phyloP scores from a whole-genome alignment of 2,888 invertebrate genomes.

The Agonopterix arenella region DNA sequence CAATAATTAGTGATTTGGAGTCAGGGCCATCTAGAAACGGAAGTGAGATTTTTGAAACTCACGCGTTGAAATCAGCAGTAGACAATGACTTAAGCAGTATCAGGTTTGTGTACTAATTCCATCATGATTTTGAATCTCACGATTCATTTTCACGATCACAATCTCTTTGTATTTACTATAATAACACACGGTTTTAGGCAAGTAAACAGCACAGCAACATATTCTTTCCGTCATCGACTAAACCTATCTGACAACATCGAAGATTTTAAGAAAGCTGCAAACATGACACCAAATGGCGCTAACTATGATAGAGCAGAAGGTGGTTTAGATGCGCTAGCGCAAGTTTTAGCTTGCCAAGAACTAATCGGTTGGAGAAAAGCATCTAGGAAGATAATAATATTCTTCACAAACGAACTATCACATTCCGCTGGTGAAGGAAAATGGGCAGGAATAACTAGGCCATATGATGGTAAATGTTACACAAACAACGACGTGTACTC shows the following conservation, averaged over 20 bases:
- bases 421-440: constrained; percentile 90
- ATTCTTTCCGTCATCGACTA: constrained; percentile 87
- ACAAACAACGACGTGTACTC: constrained; percentile 72
- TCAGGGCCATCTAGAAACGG: too few relatives aligned
- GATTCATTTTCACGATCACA: too few relatives aligned
- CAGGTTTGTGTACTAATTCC: too few relatives aligned
- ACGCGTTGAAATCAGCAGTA: too few relatives aligned
- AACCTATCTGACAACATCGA: constrained; percentile 76
- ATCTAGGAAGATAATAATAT: constrained; percentile 85
- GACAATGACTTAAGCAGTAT: too few relatives aligned
- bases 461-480: constrained; percentile 85
- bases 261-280: constrained; percentile 54
- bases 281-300: constrained; percentile 52
- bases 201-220: constrained; percentile 38
- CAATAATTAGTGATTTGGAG: too few relatives aligned
- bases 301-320: constrained; percentile 87
- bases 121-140: too few relatives aligned
- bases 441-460: constrained; percentile 80
- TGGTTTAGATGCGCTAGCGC: constrained; percentile 92
- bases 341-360: constrained; percentile 79
- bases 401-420: constrained; percentile 86
- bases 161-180: too few relatives aligned
- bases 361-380: constrained; percentile 87
- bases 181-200: too few relatives aligned
- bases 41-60: too few relatives aligned